A percentile compares a stretch with the other conserved stretches of the same genome.
Evolutionary conservation across 2,888 invertebrate species (phyloP).

Genomic region (Stenichneumon culpator): DNA sequence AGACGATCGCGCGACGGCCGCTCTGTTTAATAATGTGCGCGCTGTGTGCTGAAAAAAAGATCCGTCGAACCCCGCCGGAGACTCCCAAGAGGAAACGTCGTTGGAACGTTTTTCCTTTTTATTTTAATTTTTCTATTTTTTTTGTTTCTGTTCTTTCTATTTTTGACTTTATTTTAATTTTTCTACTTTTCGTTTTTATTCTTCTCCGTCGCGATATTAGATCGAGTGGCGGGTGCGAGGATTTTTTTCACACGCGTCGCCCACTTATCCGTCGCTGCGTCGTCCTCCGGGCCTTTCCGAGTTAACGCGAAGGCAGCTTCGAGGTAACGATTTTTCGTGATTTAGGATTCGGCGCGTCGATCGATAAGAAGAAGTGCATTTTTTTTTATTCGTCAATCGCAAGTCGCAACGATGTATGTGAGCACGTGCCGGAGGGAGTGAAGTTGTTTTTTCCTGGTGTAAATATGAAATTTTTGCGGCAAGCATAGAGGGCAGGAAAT

Average conservation of each 20-base stretch:
- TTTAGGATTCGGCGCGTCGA: not conserved
- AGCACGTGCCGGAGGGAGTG: not conserved
- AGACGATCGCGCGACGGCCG: slow-evolving; percentile 35
- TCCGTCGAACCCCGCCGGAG: not conserved
- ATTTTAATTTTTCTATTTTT: not conserved
- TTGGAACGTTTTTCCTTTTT: not conserved
- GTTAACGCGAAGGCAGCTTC: slow-evolving; percentile 11
- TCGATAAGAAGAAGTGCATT: not conserved
- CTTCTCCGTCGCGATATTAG: not conserved
- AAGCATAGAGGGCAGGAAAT: not conserved
- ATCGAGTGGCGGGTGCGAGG: not conserved
- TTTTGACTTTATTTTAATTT: too few species aligned
- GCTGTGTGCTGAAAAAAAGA: slow-evolving; percentile 29
- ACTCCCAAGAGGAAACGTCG: not conserved
- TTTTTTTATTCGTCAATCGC: not conserved
- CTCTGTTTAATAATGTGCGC: slow-evolving; percentile 31
- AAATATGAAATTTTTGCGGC: slow-evolving; percentile 3
- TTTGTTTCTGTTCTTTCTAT: too few species aligned
- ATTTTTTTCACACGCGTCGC: slow-evolving; percentile 13
- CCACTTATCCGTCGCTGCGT: slow-evolving; percentile 18
- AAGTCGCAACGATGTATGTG: not conserved
- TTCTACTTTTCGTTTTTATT: not conserved
- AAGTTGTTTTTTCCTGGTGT: not conserved
- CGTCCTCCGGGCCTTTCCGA: not conserved
- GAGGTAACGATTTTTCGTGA: slow-evolving; percentile 25